Conservation (phyloP, 2,888 invertebrate species). For the Lamellibrachia satsuma region DNA sequence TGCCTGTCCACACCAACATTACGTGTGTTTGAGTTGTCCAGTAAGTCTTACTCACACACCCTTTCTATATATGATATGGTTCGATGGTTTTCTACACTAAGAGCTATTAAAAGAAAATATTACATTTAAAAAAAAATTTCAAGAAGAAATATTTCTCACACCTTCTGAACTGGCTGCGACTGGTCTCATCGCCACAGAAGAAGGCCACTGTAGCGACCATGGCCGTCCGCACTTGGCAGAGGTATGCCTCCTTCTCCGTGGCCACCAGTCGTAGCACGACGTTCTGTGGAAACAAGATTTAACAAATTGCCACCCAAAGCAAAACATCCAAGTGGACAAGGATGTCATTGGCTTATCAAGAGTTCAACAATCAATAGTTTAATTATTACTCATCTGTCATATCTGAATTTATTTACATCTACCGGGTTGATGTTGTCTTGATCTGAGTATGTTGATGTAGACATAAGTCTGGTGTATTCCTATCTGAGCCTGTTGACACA, state of each 20-base stretch:
- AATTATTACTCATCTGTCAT: too few species aligned
- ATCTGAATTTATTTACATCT: too few species aligned
- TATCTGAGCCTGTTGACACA: too few species aligned
- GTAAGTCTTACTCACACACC: background rate
- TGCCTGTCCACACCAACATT: background rate
- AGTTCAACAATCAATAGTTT: too few species aligned
- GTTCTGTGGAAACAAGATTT: conserved; percentile 32
- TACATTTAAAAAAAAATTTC: background rate
- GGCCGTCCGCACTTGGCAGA: conserved; percentile 40
- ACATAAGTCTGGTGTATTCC: too few species aligned
- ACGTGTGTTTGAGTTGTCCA: background rate
- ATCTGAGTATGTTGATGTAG: too few species aligned
- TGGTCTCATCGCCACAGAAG: conserved; percentile 47
- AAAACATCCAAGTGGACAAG: too few species aligned
- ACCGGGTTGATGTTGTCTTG: too few species aligned
- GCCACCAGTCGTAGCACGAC: conserved; percentile 43
- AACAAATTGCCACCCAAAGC: too few species aligned
- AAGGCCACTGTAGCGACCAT: conserved; percentile 44
- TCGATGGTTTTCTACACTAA: background rate
- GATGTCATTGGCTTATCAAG: too few species aligned
- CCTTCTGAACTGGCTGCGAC: conserved; percentile 45
- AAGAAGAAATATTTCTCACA: conserved; percentile 22
- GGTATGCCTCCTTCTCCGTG: conserved; percentile 41
- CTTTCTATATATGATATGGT: background rate
- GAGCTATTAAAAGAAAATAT: background rate